Base-by-base conservation (phyloP, 2,797 vertebrate genomes). In the Chromobotia macracanthus region DNA sequence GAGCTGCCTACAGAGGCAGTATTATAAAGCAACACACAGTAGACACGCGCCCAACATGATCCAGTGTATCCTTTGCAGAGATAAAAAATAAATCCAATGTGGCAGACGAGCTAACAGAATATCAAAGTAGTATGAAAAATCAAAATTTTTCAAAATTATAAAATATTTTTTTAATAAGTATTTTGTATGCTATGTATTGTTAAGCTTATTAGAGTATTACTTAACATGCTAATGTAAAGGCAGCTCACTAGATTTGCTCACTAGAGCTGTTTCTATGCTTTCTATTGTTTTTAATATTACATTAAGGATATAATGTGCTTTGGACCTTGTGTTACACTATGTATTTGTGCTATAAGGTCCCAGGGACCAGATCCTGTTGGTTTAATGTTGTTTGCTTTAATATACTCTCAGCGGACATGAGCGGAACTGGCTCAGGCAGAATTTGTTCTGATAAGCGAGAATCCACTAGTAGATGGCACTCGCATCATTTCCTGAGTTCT, bases 361-460 rank as follows among this genome's bases (percentile, higher is more conserved):
- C 50, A 31, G 15, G 63, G 38, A 80, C 53, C 41, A 67, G 72
- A 83, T 71, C 67, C 41, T 19, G 31, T 23, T 56, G 21, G 50
- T 80, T 66, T 80, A 75, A 72, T 72, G 35, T 74, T 72, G 50
- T 66, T 73, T 77, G 50, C 71, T 80, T 80, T 78, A 70, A 78
- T 81, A 84, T 66, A 75, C 46, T 66, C 70, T 63, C 58, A 53
- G 67, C 55, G 28, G 75, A 60, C 41, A 50, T 28, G 66, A 72
- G 73, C 46, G 28, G 65, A 55, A 76, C 56, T 38, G 53, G 53
- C 78, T 81, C 65, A 65, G 82, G 73, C 70, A 78, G 35, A 50
- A 74, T 75, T 56, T 66, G 21, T 72, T 72, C 77, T 41, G 77
- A 79, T 79, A 79, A 79, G 69, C 21, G 31, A 55, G 69, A 72